phyloP scores from a whole-genome alignment of 2,797 vertebrate genomes.

The Karalla daura region DNA sequence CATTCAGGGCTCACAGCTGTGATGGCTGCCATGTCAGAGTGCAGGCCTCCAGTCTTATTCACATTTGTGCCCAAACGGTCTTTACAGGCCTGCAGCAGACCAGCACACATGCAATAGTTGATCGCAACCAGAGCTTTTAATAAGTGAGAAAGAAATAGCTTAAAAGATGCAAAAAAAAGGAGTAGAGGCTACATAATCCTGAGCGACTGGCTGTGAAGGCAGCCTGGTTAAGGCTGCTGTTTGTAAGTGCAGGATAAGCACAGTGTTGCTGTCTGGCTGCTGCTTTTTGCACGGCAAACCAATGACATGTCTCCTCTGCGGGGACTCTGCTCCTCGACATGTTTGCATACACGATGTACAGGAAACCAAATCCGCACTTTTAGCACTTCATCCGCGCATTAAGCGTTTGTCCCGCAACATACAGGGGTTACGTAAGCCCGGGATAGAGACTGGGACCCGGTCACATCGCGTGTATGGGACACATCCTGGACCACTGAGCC shows the following conservation, averaged over 20 bases:
- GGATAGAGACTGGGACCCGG: conserved; percentile 27
- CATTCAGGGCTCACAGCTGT: neutral
- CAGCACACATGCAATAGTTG: conserved; percentile 35
- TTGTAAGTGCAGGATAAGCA: conserved; percentile 14
- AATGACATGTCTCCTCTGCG: conserved; percentile 9
- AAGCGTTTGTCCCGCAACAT: conserved; percentile 53
- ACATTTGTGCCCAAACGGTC: conserved; percentile 22
- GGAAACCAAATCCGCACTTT: conserved; percentile 64
- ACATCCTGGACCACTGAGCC: conserved; percentile 15
- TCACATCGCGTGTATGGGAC: conserved; percentile 3
- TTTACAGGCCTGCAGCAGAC: conserved; percentile 12
- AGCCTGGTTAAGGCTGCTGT: conserved; percentile 9
- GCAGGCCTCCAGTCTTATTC: conserved; percentile 25
- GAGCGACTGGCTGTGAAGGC: conserved; percentile 23
- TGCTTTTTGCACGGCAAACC: conserved; percentile 5
- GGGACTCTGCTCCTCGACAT: conserved; percentile 6
- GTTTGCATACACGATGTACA: conserved; percentile 9
- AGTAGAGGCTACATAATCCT: conserved; percentile 61
- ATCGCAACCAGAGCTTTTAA: conserved; percentile 40
- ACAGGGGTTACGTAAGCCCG: conserved; percentile 63
- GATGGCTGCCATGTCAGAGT: conserved; percentile 12
- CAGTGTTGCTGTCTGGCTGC: conserved; percentile 33
- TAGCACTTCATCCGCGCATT: conserved; percentile 66
- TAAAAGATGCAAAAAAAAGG: conserved; percentile 56
- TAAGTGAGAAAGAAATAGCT: conserved; percentile 26